Conservation (phyloP, 2,797 vertebrate species). For the Nasua narica region DNA sequence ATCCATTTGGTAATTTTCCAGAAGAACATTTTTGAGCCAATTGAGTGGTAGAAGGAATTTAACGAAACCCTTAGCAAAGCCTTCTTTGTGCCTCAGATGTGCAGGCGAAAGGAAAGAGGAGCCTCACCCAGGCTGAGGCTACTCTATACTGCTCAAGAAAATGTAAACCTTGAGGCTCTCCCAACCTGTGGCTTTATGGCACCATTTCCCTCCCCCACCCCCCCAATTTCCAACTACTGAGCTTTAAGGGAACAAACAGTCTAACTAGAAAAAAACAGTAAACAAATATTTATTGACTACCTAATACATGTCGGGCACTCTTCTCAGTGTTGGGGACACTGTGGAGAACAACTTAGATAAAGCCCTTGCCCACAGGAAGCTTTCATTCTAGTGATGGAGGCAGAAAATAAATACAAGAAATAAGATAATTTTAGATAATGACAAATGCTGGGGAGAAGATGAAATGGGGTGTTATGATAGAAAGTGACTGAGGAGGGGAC, state of each 20-base stretch:
- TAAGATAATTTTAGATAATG: background rate
- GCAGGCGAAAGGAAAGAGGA: background rate
- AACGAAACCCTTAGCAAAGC: background rate
- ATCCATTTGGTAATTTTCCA: slow-evolving; percentile 34
- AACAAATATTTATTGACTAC: background rate
- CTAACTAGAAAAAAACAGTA: background rate
- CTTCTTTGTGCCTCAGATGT: background rate
- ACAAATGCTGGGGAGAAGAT: background rate
- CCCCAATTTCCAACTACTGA: background rate
- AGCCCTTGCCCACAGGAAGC: background rate
- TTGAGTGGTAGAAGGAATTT: background rate
- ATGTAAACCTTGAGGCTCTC: background rate
- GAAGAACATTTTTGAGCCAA: slow-evolving; percentile 3
- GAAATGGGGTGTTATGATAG: background rate
- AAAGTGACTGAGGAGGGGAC: background rate
- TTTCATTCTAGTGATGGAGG: background rate
- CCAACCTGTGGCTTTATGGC: background rate
- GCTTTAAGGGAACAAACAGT: background rate
- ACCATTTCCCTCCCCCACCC: background rate
- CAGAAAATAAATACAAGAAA: background rate
- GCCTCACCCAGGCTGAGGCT: background rate
- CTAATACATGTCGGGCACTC: background rate
- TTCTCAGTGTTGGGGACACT: background rate
- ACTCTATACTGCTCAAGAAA: background rate
- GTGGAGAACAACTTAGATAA: background rate